phyloP scores from a whole-genome alignment of 2,888 invertebrate genomes.

The Psylliodes chrysocephalus region DNA sequence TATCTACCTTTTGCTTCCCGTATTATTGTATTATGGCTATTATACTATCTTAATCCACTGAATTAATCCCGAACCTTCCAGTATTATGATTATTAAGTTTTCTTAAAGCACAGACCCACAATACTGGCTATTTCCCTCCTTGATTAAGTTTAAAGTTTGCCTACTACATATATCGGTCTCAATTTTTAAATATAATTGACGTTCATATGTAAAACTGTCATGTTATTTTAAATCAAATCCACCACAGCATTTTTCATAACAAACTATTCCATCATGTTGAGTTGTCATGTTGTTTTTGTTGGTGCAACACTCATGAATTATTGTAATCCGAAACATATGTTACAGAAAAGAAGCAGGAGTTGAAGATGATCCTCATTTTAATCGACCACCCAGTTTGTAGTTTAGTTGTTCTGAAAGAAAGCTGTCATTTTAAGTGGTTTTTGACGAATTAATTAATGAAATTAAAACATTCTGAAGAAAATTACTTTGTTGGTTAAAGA shows the following conservation, averaged over 20 bases:
- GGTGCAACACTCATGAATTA: slow-evolving; percentile 41
- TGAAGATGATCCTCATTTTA: not conserved
- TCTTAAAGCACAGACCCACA: too few species aligned
- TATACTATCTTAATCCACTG: too few species aligned
- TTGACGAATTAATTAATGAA: not conserved
- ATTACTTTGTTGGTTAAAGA: too few species aligned
- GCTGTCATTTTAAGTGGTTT: not conserved
- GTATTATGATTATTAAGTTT: too few species aligned
- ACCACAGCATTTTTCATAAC: slow-evolving; percentile 33
- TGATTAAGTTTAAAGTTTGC: too few species aligned
- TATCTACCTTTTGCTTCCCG: too few species aligned
- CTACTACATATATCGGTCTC: not conserved
- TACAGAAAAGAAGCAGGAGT: slow-evolving; percentile 13
- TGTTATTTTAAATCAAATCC: slow-evolving; percentile 34
- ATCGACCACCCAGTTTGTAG: slow-evolving; percentile 22
- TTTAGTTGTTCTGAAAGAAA: not conserved
- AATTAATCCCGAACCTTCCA: too few species aligned
- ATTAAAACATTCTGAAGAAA: too few species aligned
- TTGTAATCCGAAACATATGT: slow-evolving; percentile 47
- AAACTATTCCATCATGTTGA: slow-evolving; percentile 27
- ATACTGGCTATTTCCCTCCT: too few species aligned
- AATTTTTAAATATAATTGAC: not conserved
- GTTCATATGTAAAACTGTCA: slow-evolving; percentile 14
- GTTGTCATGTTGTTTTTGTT: slow-evolving; percentile 25
- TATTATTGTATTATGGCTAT: too few species aligned